Base-by-base conservation (phyloP, 2,797 vertebrate species). In the Numenius phaeopus region DNA sequence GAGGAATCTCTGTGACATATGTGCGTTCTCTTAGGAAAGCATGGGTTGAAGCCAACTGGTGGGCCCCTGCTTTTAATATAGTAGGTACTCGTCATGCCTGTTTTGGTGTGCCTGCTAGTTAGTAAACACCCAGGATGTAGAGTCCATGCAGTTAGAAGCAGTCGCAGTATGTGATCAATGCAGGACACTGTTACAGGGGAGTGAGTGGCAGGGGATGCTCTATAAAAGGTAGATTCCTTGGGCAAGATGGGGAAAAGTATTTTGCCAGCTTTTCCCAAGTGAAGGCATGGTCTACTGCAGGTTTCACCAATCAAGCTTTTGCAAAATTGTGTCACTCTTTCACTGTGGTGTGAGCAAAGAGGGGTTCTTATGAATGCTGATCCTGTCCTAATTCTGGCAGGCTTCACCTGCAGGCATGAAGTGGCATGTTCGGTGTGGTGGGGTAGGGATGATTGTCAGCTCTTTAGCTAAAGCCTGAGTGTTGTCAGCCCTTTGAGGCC, bases 1-100 rank as follows among this genome's bases (percentile, higher is more conserved):
- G 97, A 92, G 97, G 98, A 98, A 98, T 98, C 98, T 97, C 97
- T 55, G 76, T 97, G 96, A 96, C 98, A 98, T 98, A 97, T 97
- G 98, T 92, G 93, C 96, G 90, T 98, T 98, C 96, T 98, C 91
- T 85, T 40, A 78, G 37, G 82, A 83, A 86, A 81, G 59, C 71
- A 78, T 70, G 91, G 93, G 84, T 96, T 93, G 89, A 54, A 96
- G 93, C 94, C 70, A 90, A 95, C 89, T 92, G 21, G 37, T 94
- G 94, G 82, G 87, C 87, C 79, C 89, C 96, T 91, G 95, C 94
- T 67, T 94, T 90, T 94, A 97, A 87, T 89, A 66, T 75, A 61
- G 77, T 42, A 40, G 78, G 87, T 94, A 89, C 87, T 87, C 59
- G 17, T 79, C 75, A 27, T 80, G 95, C 81, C 79, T 94, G 86